Evolutionary conservation across 2,797 vertebrate genomes (phyloP), one percentile per base, ranked within the genome.

Genomic region (Ptychadena robeensis): DNA sequence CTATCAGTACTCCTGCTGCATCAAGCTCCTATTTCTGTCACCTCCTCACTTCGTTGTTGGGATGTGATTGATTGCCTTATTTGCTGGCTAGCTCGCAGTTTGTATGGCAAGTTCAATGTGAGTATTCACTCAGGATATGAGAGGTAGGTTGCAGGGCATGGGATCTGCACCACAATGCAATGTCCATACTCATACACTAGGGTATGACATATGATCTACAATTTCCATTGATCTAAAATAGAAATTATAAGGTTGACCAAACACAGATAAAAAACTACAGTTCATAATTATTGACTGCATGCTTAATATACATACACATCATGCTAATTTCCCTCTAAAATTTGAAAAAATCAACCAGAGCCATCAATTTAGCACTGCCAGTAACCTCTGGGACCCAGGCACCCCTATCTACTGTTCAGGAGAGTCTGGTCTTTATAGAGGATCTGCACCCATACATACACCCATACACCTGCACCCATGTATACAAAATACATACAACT

Each of bases 51-150:
- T 34, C 65, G 59, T 38, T 14, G 27, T 76, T 76, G 59, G 35
- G 35, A 65, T 35, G 65, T 76, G 73, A 76, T 76, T 64, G 61
- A 76, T 76, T 64, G 44, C 59, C 40, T 64, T 61, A 76, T 65
- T 76, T 76, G 22, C n/a, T 53, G 59, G 15, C 31, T 59, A 27
- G 53, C 30, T 53, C 22, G 18, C 14, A 22, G 25, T 57, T n/a
- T 18, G 31, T 64, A 28, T 30, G 59, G 64, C 31, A 30, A 18
- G 27, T 64, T 76, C 30, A 9, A 76, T 65, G 59, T 76, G 73
- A 65, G 73, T 76, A 76, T 31, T 76, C 73, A 76, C 73, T 76
- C 73, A 76, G 59, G 38, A 40, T 40, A n/a, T 27, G 15, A 7
- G 61, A 44, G 32, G 27, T 31, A 22, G 28, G 53, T 27, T 61